phyloP scores from a whole-genome alignment of 2,113 vertebrate species.

The Pollimyrus isidori region DNA sequence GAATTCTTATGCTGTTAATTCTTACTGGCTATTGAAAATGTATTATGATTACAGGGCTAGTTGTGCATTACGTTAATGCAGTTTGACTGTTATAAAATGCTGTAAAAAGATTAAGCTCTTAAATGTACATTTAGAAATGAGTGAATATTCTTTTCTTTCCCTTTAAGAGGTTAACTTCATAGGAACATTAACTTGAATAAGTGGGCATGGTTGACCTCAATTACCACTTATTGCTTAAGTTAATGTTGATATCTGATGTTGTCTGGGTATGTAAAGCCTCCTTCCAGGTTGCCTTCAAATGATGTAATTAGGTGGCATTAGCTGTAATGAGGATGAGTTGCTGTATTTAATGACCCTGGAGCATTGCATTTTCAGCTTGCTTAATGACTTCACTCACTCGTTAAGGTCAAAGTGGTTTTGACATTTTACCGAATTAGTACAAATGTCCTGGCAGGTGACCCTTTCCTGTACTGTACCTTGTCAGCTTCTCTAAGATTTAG shows the following conservation, averaged over 20 bases:
- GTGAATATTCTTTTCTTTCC: background rate
- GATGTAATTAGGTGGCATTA: background rate
- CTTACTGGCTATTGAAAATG: background rate
- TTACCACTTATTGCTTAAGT: background rate
- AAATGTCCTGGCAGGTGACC: background rate
- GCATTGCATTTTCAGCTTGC: background rate
- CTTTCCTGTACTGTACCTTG: background rate
- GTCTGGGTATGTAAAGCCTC: background rate
- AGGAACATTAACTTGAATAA: background rate
- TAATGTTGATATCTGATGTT: background rate
- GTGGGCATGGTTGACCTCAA: background rate
- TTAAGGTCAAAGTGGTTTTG: background rate
- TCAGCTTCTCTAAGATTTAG: background rate
- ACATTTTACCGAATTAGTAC: background rate
- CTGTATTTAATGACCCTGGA: background rate
- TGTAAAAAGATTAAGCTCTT: background rate
- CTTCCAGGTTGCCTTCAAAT: background rate
- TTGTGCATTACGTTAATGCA: constrained; percentile 8
- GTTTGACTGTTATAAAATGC: background rate
- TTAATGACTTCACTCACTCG: background rate
- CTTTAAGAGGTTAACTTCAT: background rate
- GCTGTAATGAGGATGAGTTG: background rate
- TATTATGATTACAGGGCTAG: background rate
- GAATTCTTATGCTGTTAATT: background rate
- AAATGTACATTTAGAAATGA: background rate